Evolutionary conservation across 1,140 invertebrate species (phyloP), one percentile per base, ranked within the genome.

Genomic region (Dreissena polymorpha): DNA sequence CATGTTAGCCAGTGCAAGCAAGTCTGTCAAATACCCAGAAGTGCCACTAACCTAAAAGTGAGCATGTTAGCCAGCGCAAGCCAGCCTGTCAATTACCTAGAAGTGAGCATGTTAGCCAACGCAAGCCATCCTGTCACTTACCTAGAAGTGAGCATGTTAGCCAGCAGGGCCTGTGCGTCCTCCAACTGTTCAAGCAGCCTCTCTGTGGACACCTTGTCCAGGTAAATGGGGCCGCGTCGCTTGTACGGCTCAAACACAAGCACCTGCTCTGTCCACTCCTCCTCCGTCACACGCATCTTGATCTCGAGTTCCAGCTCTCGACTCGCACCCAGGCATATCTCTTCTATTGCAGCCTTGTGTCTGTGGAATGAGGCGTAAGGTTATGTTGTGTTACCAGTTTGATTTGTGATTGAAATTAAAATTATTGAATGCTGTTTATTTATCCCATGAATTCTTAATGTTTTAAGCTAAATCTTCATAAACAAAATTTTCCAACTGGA

Each of bases 241-340:
- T 93, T 93, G 90, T 92, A 93, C 73, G 89, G 89, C 71, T 92
- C 90, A 87, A 93, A 93, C 39, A 88, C 89, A 13, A 93, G 84
- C 21, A 93, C 92, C 87, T 93, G 93, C 85, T 93, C 93, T n/a
- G 91, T 93, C 93, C 93, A 93, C 85, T 93, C 92, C 71, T 93
- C 93, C 79, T 93, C 92, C 39, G 92, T 93, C 63, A 90, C 85
- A 63, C 91, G 86, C 90, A 93, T 91, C 85, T 93, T 93, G 27
- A 92, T 90, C 84, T 93, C 92, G 21, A 93, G 86, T 77, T 93
- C 92, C 49, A 92, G 78, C 85, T 93, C 93, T 83, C 90, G 87
- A 79, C 89, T 90, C 29, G 93, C 92, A 70, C 89, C 88, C 27
- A 85, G 86, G 72, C 92, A 93, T 55, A 93, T 93, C 75, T 92